Evolutionary conservation across 2,888 invertebrate genomes (phyloP).

Genomic region (Chrysomela aeneicollis): DNA sequence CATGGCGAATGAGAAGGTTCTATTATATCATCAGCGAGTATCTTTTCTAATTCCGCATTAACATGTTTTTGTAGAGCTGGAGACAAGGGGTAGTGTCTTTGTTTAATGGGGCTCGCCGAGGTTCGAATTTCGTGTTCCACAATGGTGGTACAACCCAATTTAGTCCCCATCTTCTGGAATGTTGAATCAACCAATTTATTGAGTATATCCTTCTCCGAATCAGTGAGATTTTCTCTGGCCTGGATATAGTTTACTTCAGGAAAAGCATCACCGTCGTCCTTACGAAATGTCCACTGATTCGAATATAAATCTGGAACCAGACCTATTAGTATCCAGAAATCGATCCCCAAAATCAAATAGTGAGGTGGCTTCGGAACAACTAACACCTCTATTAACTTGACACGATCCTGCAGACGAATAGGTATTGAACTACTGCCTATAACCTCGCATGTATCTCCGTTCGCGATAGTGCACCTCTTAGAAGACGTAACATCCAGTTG

Average conservation of each 20-base stretch:
- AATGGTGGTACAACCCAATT: constrained; percentile 13
- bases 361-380: background rate
- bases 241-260: background rate
- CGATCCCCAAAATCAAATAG: background rate
- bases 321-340: background rate
- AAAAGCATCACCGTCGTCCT: no score
- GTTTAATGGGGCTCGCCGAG: constrained; percentile 9
- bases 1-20: constrained; percentile 24
- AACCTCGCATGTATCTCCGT: background rate
- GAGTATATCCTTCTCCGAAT: background rate
- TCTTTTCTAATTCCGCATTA: constrained; percentile 15
- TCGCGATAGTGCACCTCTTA: background rate
- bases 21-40: constrained; percentile 23
- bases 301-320: background rate
- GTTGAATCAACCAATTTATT: background rate
- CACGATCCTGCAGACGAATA: background rate
- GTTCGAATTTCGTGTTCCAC: constrained; percentile 14
- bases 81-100: constrained; percentile 15
- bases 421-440: background rate
- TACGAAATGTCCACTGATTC: background rate
- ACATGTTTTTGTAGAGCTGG: constrained; percentile 25
- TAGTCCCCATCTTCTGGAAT: constrained; percentile 7
- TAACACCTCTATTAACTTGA: background rate
- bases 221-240: background rate
- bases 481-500: background rate